phyloP scores from a whole-genome alignment of 2,113 vertebrate species.

The Dasypus novemcinctus region DNA sequence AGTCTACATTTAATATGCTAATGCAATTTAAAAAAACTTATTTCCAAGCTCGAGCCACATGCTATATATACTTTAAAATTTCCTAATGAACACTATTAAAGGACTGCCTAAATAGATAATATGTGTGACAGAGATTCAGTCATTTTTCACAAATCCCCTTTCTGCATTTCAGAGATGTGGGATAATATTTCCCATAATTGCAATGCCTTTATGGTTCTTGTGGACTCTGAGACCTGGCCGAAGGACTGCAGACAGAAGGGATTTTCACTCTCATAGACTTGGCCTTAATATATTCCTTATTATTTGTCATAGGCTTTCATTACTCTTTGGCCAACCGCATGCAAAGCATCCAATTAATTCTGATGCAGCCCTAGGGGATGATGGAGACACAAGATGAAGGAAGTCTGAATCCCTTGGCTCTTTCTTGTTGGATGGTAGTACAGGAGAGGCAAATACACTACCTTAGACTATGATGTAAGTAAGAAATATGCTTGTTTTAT shows the following conservation, averaged over 20 bases:
- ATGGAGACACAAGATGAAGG: neutral
- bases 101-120: neutral
- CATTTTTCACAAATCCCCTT: neutral
- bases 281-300: neutral
- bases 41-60: neutral
- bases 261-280: neutral
- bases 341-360: neutral
- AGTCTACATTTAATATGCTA: neutral
- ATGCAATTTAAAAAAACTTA: neutral
- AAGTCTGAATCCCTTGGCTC: neutral
- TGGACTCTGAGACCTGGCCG: no score
- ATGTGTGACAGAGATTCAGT: neutral
- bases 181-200: neutral
- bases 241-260: neutral
- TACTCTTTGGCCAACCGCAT: neutral
- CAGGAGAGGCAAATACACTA: neutral
- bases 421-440: neutral
- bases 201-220: neutral
- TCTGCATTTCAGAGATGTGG: neutral
- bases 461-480: neutral
- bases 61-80: neutral
- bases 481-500: neutral
- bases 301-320: neutral
- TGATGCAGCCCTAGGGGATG: rapidly evolving
- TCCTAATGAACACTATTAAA: neutral